These are phyloP conservation scores for Anisognathus igniventris DNA, from an alignment of 2,797 vertebrate genomes.

Conservation along the genomic window DNA sequence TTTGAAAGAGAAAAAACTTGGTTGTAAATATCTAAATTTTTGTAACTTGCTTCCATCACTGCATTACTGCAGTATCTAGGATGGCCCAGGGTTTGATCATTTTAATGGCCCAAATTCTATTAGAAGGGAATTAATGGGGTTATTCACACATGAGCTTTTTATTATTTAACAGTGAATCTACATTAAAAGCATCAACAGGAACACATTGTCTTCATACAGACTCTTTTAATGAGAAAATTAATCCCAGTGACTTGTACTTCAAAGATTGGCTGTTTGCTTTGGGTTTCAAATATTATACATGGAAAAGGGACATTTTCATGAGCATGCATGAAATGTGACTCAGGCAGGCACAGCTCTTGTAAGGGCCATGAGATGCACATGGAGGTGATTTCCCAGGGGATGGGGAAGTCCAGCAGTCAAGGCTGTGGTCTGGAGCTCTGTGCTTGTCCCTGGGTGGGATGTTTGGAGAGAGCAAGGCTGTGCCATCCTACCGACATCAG, in stretches of 20 bases:
- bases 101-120: background rate
- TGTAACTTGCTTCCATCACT: background rate
- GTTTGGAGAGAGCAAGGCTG: background rate
- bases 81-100: background rate
- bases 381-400: background rate
- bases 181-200: background rate
- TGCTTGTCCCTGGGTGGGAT: too few species aligned
- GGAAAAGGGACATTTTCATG: background rate
- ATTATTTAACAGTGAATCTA: background rate
- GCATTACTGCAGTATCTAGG: background rate
- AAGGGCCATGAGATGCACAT: fast-evolving
- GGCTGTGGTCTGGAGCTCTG: background rate
- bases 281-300: background rate
- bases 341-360: background rate
- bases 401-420: background rate
- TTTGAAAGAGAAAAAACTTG: background rate
- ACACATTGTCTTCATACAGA: background rate
- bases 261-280: background rate
- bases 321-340: fast-evolving
- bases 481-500: background rate
- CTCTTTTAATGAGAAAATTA: background rate
- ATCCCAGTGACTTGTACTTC: background rate
- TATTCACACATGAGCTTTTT: background rate
- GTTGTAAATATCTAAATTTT: background rate
- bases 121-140: background rate